Base-by-base conservation (phyloP, 1,140 invertebrate genomes). In the Rhyacophila brunnea region DNA sequence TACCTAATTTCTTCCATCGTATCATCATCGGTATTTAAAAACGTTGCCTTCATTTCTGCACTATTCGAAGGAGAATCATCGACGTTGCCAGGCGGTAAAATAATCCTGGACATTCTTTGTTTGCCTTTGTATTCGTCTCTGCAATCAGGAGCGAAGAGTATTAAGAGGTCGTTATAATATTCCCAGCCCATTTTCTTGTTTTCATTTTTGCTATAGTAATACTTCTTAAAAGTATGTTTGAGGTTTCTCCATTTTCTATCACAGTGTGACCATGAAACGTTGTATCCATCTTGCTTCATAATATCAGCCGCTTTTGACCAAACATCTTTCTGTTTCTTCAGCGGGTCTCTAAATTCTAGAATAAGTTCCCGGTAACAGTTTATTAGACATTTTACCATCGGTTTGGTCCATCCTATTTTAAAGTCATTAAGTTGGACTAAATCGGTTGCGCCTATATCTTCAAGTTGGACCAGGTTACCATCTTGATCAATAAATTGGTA, bases 201-300 rank as follows among this genome's bases (percentile, higher is more conserved):
- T 38, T 52, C 18, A 7, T 52, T 38, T 40, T 52, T 52, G 6
- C 18, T 17, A 17, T 52, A 52, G 18, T 52, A 52, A 52, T 40
- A 52, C 15, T 38, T 52, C 13, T 52, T 52, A 52, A 52, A 52
- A n/a, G 49, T 52, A 14, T 52, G 49, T 19, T 52, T 52, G 3
- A 52, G 35, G 17, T 52, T 52, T 15, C 49, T 38, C 49, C 49
- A 52, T 28, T 52, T 52, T 40, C 49, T 36, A 42, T 52, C 49
- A 28, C 49, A 52, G 10, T 52, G 35, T 3, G 49, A 52, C 49
- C 49, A 52, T 13, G 32, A 40, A 3, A 52, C 14, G 15, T 52
- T 40, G 20, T 40, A 52, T 14, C 35, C 35, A 18, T 20, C n/a
- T 19, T 42, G 1, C 23, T 23, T 52, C 49, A 52, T 52, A 7